Evolutionary conservation across 2,888 invertebrate species (phyloP).

Genomic region (Girardia tigrina): DNA sequence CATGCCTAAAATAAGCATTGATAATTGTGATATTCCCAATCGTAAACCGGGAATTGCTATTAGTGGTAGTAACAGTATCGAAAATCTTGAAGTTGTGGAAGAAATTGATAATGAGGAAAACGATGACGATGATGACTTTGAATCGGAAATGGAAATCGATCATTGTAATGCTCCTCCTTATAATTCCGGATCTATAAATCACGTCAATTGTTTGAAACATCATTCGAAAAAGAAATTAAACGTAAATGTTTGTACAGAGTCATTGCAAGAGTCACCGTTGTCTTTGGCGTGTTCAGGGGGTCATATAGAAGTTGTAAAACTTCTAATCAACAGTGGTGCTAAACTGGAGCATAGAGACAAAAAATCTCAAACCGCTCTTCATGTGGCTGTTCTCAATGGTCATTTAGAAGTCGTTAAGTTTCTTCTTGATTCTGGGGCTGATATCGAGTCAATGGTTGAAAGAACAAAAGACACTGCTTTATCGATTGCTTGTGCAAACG

Average conservation of each 20-base stretch:
- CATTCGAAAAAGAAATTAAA: slow-evolving; percentile 53
- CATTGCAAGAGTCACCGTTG: slow-evolving; percentile 92
- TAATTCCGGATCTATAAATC: neutral
- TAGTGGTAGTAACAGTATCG: neutral
- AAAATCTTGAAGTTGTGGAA: neutral
- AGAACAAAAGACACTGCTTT: slow-evolving; percentile 95
- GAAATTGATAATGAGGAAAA: slow-evolving; percentile 9
- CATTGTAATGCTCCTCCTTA: slow-evolving; percentile 13
- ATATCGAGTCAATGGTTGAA: slow-evolving; percentile 94
- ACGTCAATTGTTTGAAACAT: slow-evolving; percentile 5
- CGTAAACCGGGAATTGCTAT: neutral
- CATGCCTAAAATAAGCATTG: neutral
- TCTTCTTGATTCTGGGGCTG: slow-evolving; percentile 79
- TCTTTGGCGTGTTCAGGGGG: slow-evolving; percentile 84
- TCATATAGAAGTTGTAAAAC: slow-evolving; percentile 80
- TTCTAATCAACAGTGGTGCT: slow-evolving; percentile 76
- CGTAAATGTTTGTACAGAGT: slow-evolving; percentile 91
- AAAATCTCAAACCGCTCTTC: slow-evolving; percentile 54
- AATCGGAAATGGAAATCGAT: neutral
- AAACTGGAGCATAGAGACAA: slow-evolving; percentile 96
- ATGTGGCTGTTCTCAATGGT: slow-evolving; percentile 29
- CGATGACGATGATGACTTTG: slow-evolving; percentile 9
- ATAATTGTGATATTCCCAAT: slow-evolving; percentile 3
- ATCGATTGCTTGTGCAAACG: slow-evolving; percentile 89
- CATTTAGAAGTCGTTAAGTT: slow-evolving; percentile 50